phyloP scores from a whole-genome alignment of 2,888 invertebrate species.

The Tipula helvola region DNA sequence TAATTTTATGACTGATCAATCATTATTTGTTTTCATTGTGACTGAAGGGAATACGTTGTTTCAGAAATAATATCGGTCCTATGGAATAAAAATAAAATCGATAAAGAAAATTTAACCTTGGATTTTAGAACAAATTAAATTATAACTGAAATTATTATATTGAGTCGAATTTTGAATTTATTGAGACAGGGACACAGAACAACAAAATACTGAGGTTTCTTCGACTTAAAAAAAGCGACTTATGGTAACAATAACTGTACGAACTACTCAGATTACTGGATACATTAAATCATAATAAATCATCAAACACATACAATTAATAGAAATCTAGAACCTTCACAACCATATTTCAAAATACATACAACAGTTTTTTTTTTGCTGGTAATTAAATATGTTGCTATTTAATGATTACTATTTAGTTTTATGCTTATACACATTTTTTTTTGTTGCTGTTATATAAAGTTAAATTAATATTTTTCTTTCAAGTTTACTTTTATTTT shows the following conservation, averaged over 20 bases:
- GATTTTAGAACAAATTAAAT: too few relatives aligned
- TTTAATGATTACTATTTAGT: background rate
- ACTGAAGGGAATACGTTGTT: too few relatives aligned
- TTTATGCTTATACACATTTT: background rate
- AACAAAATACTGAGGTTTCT: too few relatives aligned
- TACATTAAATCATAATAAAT: background rate
- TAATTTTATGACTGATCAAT: too few relatives aligned
- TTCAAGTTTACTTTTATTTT: background rate
- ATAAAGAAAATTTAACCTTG: too few relatives aligned
- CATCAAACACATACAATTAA: background rate
- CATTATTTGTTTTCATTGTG: too few relatives aligned
- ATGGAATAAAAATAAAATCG: too few relatives aligned
- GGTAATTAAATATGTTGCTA: constrained; percentile 4
- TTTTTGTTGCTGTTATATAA: background rate
- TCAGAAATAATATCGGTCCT: too few relatives aligned
- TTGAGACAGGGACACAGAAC: too few relatives aligned
- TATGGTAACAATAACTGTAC: background rate
- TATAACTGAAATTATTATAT: too few relatives aligned
- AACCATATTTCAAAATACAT: background rate
- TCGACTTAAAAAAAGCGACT: too few relatives aligned
- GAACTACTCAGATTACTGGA: background rate
- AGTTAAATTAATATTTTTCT: background rate
- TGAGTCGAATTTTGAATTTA: too few relatives aligned
- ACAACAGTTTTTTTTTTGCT: background rate
- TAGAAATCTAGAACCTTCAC: background rate